Evolutionary conservation across 2,888 invertebrate genomes (phyloP).

Genomic region (Drosophila imparisetae): DNA sequence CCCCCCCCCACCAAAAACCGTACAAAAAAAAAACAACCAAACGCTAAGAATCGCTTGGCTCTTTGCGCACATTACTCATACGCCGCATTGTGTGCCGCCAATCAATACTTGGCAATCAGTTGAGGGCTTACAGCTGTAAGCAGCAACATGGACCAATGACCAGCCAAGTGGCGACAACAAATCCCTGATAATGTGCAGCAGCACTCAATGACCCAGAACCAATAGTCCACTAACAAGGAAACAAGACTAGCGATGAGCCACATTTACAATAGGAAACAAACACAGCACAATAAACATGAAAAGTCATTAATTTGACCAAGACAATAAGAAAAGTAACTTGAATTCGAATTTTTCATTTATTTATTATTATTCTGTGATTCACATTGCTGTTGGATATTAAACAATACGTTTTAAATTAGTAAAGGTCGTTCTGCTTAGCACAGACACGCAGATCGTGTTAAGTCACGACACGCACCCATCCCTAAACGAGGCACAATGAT

Average conservation of each 20-base stretch:
- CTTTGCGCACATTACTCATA: conserved; percentile 48
- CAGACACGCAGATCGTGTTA: background rate
- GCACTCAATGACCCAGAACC: conserved; percentile 56
- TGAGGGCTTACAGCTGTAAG: conserved; percentile 65
- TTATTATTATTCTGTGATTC: background rate
- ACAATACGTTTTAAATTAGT: background rate
- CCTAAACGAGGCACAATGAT: conserved; percentile 1
- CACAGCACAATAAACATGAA: background rate
- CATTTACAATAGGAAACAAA: background rate
- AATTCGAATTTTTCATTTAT: background rate
- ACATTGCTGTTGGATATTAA: background rate
- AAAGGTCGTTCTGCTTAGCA: background rate
- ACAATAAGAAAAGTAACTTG: background rate
- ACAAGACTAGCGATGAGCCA: conserved; percentile 13
- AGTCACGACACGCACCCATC: background rate
- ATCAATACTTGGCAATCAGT: conserved; percentile 72
- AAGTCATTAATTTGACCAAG: background rate
- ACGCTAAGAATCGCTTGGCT: conserved; percentile 6
- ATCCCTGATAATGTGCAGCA: conserved; percentile 65
- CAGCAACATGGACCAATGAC: conserved; percentile 57
- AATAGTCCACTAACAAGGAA: conserved; percentile 3
- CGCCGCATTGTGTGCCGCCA: conserved; percentile 27
- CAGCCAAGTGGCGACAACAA: conserved; percentile 52
- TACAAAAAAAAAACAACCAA: background rate
- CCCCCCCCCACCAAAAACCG: fast-evolving